Evolutionary conservation across 2,113 vertebrate genomes (phyloP), one percentile per base, ranked within the genome.

Genomic region (Ranitomeya imitator): DNA sequence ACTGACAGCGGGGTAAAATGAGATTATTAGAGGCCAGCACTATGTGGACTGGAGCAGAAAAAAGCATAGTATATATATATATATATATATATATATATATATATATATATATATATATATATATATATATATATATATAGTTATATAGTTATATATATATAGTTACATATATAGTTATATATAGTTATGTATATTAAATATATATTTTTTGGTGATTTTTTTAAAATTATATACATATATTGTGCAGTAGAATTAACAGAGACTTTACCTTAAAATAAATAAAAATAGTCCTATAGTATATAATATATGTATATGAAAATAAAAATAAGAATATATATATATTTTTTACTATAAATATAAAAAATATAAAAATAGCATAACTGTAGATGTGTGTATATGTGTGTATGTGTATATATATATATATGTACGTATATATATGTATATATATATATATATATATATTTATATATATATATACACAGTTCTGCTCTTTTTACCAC

Each of bases 1-100:
- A 45, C 77, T 71, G 86, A 45, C 57, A 71, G 69, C 57, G 15
- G 69, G 45, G 1, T 74, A 60, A 11, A 88, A 83, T 76, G 80
- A 77, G 67, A 83, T 88, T 83, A 88, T 76, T 88, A 76, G 57
- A 37, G 57, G 81, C 73, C 45, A 76, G 19, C 55, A 77, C 45
- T 18, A 57, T 45, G 79, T 51, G 86, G n/a, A 61, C 52, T 85
- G 54, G 54, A 80, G 81, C 45, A 52, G 7, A 63, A 7, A 65
- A 59, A n/a, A n/a, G 7, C 1, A 6, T 26, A 69, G 2, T 26
- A 19, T 73, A 73, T 37, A 37, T 74, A 45, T 73, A 37, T 69
- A 26, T 69, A 23, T 23, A 15, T 15, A 2, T 15, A 19, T 21
- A 19, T 63, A 63, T n/a, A n/a, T 63, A 63, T 63, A 63, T 63